These are phyloP conservation scores for Pseudorectes ferrugineus DNA, from an alignment of 2,113 vertebrate genomes.

Conservation along the genomic window DNA sequence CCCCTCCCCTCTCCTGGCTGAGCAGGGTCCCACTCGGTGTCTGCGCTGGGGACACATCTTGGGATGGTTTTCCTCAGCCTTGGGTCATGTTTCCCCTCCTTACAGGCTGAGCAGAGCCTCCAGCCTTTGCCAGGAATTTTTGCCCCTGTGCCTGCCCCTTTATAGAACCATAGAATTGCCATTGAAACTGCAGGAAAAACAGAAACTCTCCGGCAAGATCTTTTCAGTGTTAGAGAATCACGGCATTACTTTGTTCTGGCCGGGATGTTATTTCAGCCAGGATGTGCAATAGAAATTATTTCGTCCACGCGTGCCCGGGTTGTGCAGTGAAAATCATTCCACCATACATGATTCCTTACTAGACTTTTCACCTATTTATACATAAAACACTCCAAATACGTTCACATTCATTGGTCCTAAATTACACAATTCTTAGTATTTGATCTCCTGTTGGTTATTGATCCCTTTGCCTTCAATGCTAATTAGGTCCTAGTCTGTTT, in stretches of 20 bases:
- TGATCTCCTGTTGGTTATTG: fast-evolving
- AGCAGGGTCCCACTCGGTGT: fast-evolving
- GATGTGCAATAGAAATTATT: background rate
- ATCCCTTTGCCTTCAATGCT: background rate
- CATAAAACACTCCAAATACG: background rate
- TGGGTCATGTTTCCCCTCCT: background rate
- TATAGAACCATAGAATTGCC: background rate
- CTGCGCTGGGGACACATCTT: background rate
- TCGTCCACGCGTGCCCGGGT: fast-evolving
- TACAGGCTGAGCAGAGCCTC: background rate
- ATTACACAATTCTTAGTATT: background rate
- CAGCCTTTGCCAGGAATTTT: background rate
- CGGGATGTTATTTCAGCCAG: background rate
- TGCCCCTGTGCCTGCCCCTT: fast-evolving
- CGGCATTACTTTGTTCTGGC: background rate
- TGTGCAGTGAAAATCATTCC: background rate
- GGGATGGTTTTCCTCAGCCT: background rate
- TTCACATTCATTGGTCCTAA: background rate
- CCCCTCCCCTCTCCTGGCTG: background rate
- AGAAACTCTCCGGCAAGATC: background rate
- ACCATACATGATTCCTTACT: background rate
- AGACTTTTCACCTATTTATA: background rate
- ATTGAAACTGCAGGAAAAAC: background rate
- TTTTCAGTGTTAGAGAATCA: background rate
- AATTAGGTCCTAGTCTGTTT: background rate